Evolutionary conservation across 2,888 invertebrate genomes (phyloP).

Genomic region (Neelides folsomi): DNA sequence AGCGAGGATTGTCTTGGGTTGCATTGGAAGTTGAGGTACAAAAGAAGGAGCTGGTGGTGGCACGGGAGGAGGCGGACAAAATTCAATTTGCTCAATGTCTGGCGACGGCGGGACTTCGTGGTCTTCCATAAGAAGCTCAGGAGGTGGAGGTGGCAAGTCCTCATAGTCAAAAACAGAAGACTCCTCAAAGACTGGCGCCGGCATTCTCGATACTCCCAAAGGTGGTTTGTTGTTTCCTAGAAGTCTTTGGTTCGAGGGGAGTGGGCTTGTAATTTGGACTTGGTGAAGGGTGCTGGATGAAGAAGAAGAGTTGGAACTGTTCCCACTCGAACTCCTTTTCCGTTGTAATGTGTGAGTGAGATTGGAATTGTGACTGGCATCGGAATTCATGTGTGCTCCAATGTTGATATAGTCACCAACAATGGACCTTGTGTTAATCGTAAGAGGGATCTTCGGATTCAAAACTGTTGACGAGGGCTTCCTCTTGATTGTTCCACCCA

Average conservation of each 20-base stretch:
- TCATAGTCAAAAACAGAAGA: slow-evolving; percentile 24
- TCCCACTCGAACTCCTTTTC: slow-evolving; percentile 29
- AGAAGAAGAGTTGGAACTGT: slow-evolving; percentile 18
- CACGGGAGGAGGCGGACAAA: slow-evolving; percentile 15
- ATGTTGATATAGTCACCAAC: slow-evolving; percentile 49
- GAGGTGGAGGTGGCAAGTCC: slow-evolving; percentile 35
- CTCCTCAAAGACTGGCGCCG: slow-evolving; percentile 38
- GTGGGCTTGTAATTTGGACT: slow-evolving; percentile 10
- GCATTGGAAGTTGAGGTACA: no score
- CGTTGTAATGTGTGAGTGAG: slow-evolving; percentile 30
- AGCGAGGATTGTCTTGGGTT: no score
- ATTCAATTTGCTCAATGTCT: no score
- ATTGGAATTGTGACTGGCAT: slow-evolving; percentile 31
- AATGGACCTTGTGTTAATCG: slow-evolving; percentile 75
- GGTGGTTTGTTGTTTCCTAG: slow-evolving; percentile 11
- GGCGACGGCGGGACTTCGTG: slow-evolving; percentile 24
- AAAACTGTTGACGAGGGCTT: slow-evolving; percentile 60
- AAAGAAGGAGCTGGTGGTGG: slow-evolving; percentile 14
- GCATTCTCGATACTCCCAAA: slow-evolving; percentile 26
- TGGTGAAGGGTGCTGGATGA: slow-evolving; percentile 8
- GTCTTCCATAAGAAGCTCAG: slow-evolving; percentile 29
- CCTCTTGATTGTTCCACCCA: slow-evolving; percentile 60
- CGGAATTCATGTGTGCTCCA: slow-evolving; percentile 44
- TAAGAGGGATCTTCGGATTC: slow-evolving; percentile 79
- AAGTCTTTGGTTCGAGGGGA: background rate